Base-by-base conservation (phyloP, 2,113 vertebrate species). In the Marmota monax region DNA sequence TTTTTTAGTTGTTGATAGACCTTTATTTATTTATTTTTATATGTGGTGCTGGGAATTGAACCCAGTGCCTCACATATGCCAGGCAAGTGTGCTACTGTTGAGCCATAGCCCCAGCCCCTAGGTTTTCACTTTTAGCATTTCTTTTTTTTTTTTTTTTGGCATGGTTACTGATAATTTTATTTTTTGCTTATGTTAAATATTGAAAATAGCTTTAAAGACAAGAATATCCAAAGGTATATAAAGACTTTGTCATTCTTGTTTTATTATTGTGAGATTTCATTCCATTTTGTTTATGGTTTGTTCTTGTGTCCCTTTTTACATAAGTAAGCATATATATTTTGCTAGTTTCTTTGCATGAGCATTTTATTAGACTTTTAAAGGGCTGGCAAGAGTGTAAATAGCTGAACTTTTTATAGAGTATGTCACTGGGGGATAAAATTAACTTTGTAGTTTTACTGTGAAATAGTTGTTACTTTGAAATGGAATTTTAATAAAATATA, bases 81-180 rank as follows among this genome's bases (percentile, higher is more conserved):
- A 45, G 45, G 45, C 45, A 45, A 9, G 45, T 45, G 45, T 45
- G 45, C 45, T 45, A 45, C 45, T 45, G 45, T 8, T 45, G 45
- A 45, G 45, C 45, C 7, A 45, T 45, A 45, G 45, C 45, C 45
- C 45, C 45, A 45, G 45, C 45, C 45, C 45, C 45, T 45, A 45
- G 45, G 45, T 45, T 45, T 45, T 45, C 45, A 45, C 45, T 45
- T 93, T 65, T 80, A 93, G 29, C 56, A 56, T 91, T 95, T 90
- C 34, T 96, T 88, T 94, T 96, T 96, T 88, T 94, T 96, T 39
- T 96, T 39, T 20, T 89, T 37, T 37, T n/a, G n/a, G 48, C 34
- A 7, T 58, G 32, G 25, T 53, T 82, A 77, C 5, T 83, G 37
- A 39, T 56, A 74, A 53, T 92, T 84, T 88, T 58, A 17, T 69